These are phyloP conservation scores for Mastomys natalensis DNA, from an alignment of 2,113 vertebrate species.

Conservation along the genomic window DNA sequence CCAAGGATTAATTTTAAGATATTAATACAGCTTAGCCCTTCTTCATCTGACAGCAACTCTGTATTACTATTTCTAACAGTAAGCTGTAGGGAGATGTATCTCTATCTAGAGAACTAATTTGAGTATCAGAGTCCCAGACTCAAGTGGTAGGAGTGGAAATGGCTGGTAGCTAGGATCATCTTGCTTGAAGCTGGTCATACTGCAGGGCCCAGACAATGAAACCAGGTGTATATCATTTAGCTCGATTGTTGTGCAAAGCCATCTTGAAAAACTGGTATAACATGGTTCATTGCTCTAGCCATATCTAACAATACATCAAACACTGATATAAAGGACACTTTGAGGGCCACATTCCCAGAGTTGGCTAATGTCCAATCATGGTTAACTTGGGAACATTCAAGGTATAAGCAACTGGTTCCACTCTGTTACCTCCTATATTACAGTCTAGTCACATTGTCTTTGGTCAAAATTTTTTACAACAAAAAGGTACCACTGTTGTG, in stretches of 20 bases:
- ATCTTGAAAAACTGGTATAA: constrained; percentile 48
- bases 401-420: constrained; percentile 40
- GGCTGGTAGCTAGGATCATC: not conserved
- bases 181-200: not conserved
- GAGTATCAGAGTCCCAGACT: constrained; percentile 28
- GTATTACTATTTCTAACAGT: constrained; percentile 33
- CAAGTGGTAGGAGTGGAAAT: not conserved
- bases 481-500: not conserved
- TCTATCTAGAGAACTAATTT: constrained; percentile 31
- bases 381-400: constrained; percentile 11
- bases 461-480: constrained; percentile 48
- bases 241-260: constrained; percentile 34
- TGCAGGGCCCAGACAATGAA: constrained; percentile 55
- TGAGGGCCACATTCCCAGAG: constrained; percentile 29
- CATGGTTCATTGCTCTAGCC: constrained; percentile 17
- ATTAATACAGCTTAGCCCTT: constrained; percentile 50
- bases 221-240: constrained; percentile 18
- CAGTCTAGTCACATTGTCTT: not conserved
- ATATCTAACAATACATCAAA: constrained; percentile 54
- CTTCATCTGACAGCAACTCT: constrained; percentile 18
- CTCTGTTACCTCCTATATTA: not conserved
- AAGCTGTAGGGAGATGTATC: not conserved
- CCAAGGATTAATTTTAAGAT: constrained; percentile 59
- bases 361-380: constrained; percentile 23
- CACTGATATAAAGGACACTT: constrained; percentile 49